A percentile compares a stretch with the other conserved stretches of the same genome.
phyloP scores from a whole-genome alignment of 2,888 invertebrate species.

The Bellardia pandia region DNA sequence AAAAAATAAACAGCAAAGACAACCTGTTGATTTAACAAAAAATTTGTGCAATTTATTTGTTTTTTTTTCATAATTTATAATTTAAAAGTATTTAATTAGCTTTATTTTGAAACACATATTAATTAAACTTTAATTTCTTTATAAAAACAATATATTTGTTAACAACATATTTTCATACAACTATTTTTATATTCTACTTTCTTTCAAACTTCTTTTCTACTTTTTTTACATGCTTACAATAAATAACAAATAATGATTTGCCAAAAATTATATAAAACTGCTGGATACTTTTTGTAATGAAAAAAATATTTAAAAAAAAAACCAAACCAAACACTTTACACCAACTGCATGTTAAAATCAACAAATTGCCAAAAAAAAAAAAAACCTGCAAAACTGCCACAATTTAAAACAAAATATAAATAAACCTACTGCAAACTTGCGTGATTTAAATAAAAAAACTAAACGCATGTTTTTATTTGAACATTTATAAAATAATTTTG shows the following conservation, averaged over 20 bases:
- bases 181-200: conserved; percentile 24
- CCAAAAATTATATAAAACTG: conserved; percentile 14
- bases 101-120: conserved; percentile 31
- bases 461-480: conserved; percentile 47
- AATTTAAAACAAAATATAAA: not conserved
- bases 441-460: conserved; percentile 14
- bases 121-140: not conserved
- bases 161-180: not conserved
- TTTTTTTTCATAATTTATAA: conserved; percentile 46
- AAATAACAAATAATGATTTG: conserved; percentile 24
- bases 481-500: conserved; percentile 2
- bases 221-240: conserved; percentile 70
- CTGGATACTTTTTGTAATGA: conserved; percentile 31
- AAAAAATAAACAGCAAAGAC: conserved; percentile 10
- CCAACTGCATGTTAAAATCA: conserved; percentile 63
- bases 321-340: conserved; percentile 58
- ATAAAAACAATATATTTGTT: not conserved
- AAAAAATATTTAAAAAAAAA: conserved; percentile 29
- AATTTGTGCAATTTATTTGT: conserved; percentile 38
- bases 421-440: conserved; percentile 46
- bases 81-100: conserved; percentile 17
- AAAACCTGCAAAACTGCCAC: conserved; percentile 63
- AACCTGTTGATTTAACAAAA: conserved; percentile 62
- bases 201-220: conserved; percentile 59
- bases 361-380: conserved; percentile 69